A percentile compares a stretch with the other conserved stretches of the same genome.
Evolutionary conservation across 1,140 invertebrate genomes (phyloP).

Genomic region (Drosophila gunungcola): DNA sequence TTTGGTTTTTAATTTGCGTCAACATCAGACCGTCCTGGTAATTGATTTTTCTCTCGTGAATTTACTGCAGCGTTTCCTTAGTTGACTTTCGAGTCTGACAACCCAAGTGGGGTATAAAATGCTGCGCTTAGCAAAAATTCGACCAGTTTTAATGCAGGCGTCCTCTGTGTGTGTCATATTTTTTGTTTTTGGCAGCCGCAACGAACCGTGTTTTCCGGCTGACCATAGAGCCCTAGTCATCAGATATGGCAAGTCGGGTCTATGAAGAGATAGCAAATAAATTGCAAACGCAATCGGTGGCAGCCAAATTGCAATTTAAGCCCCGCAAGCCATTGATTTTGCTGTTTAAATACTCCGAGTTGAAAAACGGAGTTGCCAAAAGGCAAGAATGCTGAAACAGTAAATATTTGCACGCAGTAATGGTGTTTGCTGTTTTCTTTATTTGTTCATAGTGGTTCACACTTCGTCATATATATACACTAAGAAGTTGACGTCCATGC

Average conservation of each 20-base stretch:
- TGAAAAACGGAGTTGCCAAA: slow-evolving; percentile 1
- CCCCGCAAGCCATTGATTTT: slow-evolving; percentile 32
- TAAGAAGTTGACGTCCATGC: slow-evolving; percentile 44
- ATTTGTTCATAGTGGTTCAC: slow-evolving; percentile 25
- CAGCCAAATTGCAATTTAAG: slow-evolving; percentile 26
- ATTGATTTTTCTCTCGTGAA: slow-evolving; percentile 61
- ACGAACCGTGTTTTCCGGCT: slow-evolving; percentile 33
- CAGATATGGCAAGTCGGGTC: slow-evolving; percentile 30
- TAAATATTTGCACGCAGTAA: slow-evolving; percentile 8
- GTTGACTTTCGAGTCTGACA: slow-evolving; percentile 20
- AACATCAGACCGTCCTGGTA: slow-evolving; percentile 42
- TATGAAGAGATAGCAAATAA: slow-evolving; percentile 30
- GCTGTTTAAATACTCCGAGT: background rate
- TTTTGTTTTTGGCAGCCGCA: slow-evolving; percentile 50
- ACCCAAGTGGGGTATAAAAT: slow-evolving; percentile 17
- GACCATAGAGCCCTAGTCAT: slow-evolving; percentile 52
- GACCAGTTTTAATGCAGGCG: slow-evolving; percentile 35
- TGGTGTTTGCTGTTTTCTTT: slow-evolving; percentile 14
- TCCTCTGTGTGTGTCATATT: slow-evolving; percentile 12
- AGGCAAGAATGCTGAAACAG: background rate
- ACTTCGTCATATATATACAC: slow-evolving; percentile 32
- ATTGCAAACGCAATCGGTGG: slow-evolving; percentile 39
- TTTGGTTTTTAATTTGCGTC: slow-evolving; percentile 63
- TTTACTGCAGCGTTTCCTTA: slow-evolving; percentile 48
- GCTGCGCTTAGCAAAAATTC: slow-evolving; percentile 39